phyloP scores from a whole-genome alignment of 2,113 vertebrate species.

The Chloebia gouldiae region DNA sequence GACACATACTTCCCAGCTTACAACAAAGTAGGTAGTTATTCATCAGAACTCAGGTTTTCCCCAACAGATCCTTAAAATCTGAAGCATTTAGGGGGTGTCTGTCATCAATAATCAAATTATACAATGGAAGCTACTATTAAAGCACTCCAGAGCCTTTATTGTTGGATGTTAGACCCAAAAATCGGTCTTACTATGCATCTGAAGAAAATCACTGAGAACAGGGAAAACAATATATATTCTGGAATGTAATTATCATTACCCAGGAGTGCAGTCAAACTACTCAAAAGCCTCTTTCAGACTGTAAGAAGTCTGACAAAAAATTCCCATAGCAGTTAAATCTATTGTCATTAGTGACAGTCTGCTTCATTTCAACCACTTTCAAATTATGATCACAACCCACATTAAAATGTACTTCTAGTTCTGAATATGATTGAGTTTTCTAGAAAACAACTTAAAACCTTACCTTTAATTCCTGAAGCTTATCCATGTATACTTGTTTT shows the following conservation, averaged over 20 bases:
- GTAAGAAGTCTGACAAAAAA: background rate
- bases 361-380: background rate
- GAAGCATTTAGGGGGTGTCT: background rate
- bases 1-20: background rate
- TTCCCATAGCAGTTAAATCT: background rate
- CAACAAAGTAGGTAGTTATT: background rate
- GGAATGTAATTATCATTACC: background rate
- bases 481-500: slow-evolving; percentile 93
- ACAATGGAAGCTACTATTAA: background rate
- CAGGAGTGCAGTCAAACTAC: background rate
- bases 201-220: background rate
- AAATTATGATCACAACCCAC: background rate
- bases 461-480: slow-evolving; percentile 90
- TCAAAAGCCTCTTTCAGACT: background rate
- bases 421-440: accelerated
- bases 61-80: background rate
- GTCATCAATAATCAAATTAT: background rate
- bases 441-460: background rate
- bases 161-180: background rate
- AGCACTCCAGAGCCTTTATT: background rate
- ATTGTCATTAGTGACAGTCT: background rate
- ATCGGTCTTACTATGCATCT: background rate
- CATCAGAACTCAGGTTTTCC: background rate
- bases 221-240: background rate
- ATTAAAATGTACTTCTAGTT: background rate